Percentiles rank a stretch among this genome's conserved stretches.
Evolutionary conservation across 2,113 vertebrate genomes (phyloP).

Genomic region (Gadus chalcogrammus): DNA sequence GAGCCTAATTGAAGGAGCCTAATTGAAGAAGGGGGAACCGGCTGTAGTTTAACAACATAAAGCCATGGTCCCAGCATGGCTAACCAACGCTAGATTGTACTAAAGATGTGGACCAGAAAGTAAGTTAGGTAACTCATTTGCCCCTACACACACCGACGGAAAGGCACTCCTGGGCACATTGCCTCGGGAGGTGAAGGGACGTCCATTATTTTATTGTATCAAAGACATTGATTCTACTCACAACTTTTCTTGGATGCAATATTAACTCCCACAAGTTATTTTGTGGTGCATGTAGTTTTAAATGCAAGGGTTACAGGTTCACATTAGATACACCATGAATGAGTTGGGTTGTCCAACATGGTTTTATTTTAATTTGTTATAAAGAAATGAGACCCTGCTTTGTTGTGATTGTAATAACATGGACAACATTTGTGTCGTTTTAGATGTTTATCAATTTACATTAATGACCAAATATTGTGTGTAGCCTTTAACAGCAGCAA

Average conservation of each 20-base stretch:
- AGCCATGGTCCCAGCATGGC: conserved; percentile 25
- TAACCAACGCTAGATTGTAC: not conserved
- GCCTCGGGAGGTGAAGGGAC: too few relatives aligned
- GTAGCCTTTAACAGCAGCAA: conserved; percentile 71
- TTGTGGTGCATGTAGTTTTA: conserved; percentile 45
- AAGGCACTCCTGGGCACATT: too few relatives aligned
- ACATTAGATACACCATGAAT: conserved; percentile 20
- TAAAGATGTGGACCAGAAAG: too few relatives aligned
- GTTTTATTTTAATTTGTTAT: conserved; percentile 41
- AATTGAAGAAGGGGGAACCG: conserved; percentile 30
- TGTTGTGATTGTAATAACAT: conserved; percentile 51
- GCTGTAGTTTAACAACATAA: conserved; percentile 39
- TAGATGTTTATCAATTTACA: conserved; percentile 61
- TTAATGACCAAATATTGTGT: conserved; percentile 78
- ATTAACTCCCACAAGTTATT: conserved; percentile 41
- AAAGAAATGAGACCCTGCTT: conserved; percentile 31
- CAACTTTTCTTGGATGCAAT: conserved; percentile 29
- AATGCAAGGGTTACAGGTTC: conserved; percentile 29
- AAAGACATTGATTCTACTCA: conserved; percentile 14
- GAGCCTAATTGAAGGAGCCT: not conserved
- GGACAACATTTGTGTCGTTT: conserved; percentile 52
- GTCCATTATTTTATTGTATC: not conserved
- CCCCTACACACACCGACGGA: too few relatives aligned
- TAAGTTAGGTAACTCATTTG: too few relatives aligned
- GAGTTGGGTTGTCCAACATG: conserved; percentile 50